Evolutionary conservation across 2,888 invertebrate genomes (phyloP).

Genomic region (Drosophila borealis): DNA sequence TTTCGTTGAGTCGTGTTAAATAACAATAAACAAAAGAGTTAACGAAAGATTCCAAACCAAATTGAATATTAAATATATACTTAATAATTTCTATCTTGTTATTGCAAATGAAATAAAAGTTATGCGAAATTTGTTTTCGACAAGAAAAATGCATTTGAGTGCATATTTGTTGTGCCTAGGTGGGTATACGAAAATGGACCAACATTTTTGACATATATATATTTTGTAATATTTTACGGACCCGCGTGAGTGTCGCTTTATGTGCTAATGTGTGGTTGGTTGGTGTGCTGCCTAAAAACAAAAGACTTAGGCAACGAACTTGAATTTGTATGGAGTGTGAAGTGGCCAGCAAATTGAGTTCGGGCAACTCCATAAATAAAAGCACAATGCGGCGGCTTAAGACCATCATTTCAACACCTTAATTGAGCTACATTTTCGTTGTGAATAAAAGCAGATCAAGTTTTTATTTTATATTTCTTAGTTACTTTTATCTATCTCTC

Average conservation of each 20-base stretch:
- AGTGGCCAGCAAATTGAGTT: constrained; percentile 11
- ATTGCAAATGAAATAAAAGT: constrained; percentile 43
- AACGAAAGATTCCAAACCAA: constrained; percentile 35
- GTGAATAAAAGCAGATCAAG: constrained; percentile 12
- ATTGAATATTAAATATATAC: constrained; percentile 11
- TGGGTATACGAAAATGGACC: constrained; percentile 55
- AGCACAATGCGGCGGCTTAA: constrained; percentile 10
- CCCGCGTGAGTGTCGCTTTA: constrained; percentile 22
- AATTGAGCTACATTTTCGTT: neutral
- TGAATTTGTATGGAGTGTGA: constrained; percentile 23
- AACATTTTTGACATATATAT: constrained; percentile 18
- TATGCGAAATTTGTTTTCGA: constrained; percentile 9
- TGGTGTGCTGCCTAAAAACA: constrained; percentile 43
- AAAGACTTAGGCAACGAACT: constrained; percentile 78
- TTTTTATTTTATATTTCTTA: neutral
- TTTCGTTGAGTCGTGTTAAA: constrained; percentile 71
- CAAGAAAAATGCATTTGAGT: constrained; percentile 60
- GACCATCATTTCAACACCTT: constrained; percentile 32
- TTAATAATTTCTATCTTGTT: constrained; percentile 1
- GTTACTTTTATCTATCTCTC: constrained; percentile 3
- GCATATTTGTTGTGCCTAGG: constrained; percentile 67
- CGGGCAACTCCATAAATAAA: constrained; percentile 11
- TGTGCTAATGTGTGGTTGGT: constrained; percentile 53
- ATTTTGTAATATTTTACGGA: constrained; percentile 47
- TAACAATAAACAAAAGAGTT: constrained; percentile 61